Percentiles rank a stretch among this genome's conserved stretches.
These are phyloP conservation scores for Watsonalla binaria DNA, from an alignment of 2,888 invertebrate species.

Conservation along the genomic window DNA sequence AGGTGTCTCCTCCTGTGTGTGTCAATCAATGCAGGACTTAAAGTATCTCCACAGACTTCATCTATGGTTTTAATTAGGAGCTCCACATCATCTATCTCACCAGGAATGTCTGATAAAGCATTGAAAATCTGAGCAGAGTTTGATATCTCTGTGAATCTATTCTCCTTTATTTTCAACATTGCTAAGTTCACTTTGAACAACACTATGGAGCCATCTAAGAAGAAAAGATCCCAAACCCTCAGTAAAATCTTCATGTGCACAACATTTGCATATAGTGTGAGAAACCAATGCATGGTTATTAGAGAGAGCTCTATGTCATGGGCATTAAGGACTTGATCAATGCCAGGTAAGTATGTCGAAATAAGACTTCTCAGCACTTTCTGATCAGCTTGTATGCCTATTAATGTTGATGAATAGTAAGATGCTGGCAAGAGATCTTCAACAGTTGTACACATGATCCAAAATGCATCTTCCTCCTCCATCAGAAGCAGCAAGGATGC, in stretches of 20 bases:
- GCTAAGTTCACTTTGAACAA: constrained; percentile 96
- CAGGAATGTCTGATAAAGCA: constrained; percentile 96
- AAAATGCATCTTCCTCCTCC: constrained; percentile 99
- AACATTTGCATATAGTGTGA: constrained; percentile 97
- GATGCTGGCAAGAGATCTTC: constrained; percentile 98
- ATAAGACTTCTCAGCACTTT: constrained; percentile 95
- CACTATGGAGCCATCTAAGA: constrained; percentile 96
- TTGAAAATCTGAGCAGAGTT: constrained; percentile 99
- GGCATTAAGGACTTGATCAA: constrained; percentile 93
- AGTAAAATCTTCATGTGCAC: constrained; percentile 96
- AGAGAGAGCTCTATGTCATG: constrained; percentile 97
- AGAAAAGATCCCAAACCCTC: constrained; percentile 98
- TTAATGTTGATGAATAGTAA: constrained; percentile 95
- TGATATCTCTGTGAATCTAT: constrained; percentile 89
- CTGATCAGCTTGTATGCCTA: constrained; percentile 97
- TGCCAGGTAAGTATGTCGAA: constrained; percentile 91
- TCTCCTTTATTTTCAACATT: constrained; percentile 91
- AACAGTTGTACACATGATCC: constrained; percentile 99
- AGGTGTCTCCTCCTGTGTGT: constrained; percentile 94
- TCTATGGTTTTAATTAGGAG: constrained; percentile 86
- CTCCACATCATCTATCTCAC: constrained; percentile 94
- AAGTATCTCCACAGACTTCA: constrained; percentile 86
- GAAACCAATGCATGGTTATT: constrained; percentile 98
- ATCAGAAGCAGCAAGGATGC: constrained; percentile 94
- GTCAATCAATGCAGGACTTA: constrained; percentile 91